Conservation (phyloP, 1,140 invertebrate genomes). For the Acromyrmex charruanus region DNA sequence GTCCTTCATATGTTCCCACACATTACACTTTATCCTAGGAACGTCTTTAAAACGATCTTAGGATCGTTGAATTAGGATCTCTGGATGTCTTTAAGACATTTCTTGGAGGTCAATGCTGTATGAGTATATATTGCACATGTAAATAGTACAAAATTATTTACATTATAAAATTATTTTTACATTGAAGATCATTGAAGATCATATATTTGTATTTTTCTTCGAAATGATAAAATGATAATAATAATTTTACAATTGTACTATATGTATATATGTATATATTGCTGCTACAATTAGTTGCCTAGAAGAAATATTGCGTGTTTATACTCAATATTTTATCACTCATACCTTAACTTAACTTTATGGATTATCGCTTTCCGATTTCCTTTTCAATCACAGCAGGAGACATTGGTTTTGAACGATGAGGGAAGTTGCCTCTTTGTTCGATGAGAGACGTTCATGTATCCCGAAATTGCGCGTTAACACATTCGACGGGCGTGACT, state of each 20-base stretch:
- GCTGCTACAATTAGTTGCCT: neutral
- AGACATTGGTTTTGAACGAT: neutral
- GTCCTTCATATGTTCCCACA: neutral
- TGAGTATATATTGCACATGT: neutral
- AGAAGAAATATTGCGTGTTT: neutral
- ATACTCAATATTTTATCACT: neutral
- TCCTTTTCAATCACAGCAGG: constrained; percentile 39
- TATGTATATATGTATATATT: neutral
- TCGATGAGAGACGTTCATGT: constrained; percentile 79
- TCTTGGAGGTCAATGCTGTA: too few species aligned
- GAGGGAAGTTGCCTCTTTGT: constrained; percentile 39
- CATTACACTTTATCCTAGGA: too few species aligned
- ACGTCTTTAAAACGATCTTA: too few species aligned
- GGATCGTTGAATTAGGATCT: too few species aligned
- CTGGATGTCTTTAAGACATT: too few species aligned
- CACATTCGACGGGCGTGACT: constrained; percentile 72
- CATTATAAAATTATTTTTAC: constrained; percentile 5
- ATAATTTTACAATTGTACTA: neutral
- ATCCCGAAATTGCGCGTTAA: constrained; percentile 82
- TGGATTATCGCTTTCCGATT: neutral
- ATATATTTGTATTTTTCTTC: neutral
- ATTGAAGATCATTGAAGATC: neutral
- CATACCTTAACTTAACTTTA: neutral
- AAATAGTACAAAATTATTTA: neutral
- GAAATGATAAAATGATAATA: constrained; percentile 6